A percentile compares a stretch with the other conserved stretches of the same genome.
Conservation (phyloP, 1,140 invertebrate species). For the Drosophila guanche region DNA sequence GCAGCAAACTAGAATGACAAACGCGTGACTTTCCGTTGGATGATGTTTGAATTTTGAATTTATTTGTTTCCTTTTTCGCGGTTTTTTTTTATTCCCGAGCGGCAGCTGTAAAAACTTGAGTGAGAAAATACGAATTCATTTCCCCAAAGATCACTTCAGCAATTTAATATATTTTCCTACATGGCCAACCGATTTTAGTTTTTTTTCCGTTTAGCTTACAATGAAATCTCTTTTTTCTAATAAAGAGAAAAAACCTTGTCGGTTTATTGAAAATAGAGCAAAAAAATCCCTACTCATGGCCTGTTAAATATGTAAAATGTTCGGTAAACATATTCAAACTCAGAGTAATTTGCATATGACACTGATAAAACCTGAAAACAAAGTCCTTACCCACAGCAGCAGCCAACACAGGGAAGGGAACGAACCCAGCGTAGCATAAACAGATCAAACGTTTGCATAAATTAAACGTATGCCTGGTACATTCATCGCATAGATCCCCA, state of each 20-base stretch:
- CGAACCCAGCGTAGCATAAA: constrained; percentile 65
- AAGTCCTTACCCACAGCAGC: constrained; percentile 2
- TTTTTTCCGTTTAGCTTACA: not conserved
- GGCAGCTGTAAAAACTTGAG: constrained; percentile 19
- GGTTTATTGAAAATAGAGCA: not conserved
- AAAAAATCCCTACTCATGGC: constrained; percentile 22
- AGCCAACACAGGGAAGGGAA: not conserved
- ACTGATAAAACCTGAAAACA: constrained; percentile 50
- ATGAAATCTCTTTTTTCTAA: too few relatives aligned
- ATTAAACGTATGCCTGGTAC: constrained; percentile 26
- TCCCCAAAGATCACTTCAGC: constrained; percentile 9
- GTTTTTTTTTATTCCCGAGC: constrained; percentile 9
- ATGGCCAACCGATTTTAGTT: constrained; percentile 20
- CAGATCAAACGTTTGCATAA: constrained; percentile 73
- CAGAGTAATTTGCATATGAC: constrained; percentile 60
- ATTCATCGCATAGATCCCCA: constrained; percentile 10
- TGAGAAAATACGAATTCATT: not conserved
- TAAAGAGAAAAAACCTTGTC: too few relatives aligned
- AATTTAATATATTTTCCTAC: not conserved
- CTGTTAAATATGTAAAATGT: constrained; percentile 55
- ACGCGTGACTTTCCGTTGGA: constrained; percentile 19
- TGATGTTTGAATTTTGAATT: constrained; percentile 23
- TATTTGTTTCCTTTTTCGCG: constrained; percentile 1
- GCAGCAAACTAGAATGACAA: constrained; percentile 35
- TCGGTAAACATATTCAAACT: constrained; percentile 39